Evolutionary conservation across 2,113 vertebrate species (phyloP).

Genomic region (Urocolius indicus): DNA sequence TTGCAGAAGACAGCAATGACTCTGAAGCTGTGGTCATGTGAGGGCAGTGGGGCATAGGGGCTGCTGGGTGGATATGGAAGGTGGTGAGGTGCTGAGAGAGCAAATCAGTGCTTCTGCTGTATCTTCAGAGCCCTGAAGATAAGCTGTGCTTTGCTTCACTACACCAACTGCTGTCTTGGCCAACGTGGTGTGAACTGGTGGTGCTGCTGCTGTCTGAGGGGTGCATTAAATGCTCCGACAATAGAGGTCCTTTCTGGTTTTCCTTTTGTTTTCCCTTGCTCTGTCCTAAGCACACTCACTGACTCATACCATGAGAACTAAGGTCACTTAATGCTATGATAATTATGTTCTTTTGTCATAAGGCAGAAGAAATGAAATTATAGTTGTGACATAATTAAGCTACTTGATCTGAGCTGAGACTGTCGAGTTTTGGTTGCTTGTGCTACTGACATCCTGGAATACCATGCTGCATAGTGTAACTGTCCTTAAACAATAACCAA

Average conservation of each 20-base stretch:
- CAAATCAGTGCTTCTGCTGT: neutral
- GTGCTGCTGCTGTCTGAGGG: neutral
- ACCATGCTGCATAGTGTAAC: accelerated
- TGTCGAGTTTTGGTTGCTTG: neutral
- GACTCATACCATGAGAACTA: neutral
- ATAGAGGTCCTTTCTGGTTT: neutral
- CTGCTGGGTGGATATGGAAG: neutral
- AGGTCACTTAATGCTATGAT: neutral
- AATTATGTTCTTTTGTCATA: neutral
- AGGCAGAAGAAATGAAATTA: neutral
- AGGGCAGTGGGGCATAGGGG: accelerated
- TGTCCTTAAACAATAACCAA: neutral
- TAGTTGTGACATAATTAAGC: neutral
- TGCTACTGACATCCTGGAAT: neutral
- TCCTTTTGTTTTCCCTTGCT: neutral
- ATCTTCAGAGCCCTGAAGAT: neutral
- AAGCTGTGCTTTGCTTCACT: neutral
- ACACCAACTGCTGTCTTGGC: accelerated
- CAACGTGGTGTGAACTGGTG: accelerated
- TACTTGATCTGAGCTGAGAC: neutral
- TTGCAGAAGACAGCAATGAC: accelerated
- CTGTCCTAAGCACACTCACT: neutral
- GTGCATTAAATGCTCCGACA: neutral
- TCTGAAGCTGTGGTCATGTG: accelerated
- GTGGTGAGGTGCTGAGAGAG: neutral